Evolutionary conservation across 2,888 invertebrate species (phyloP), one percentile per base, ranked within the genome.

Genomic region (Disparrhopalites patrizii): DNA sequence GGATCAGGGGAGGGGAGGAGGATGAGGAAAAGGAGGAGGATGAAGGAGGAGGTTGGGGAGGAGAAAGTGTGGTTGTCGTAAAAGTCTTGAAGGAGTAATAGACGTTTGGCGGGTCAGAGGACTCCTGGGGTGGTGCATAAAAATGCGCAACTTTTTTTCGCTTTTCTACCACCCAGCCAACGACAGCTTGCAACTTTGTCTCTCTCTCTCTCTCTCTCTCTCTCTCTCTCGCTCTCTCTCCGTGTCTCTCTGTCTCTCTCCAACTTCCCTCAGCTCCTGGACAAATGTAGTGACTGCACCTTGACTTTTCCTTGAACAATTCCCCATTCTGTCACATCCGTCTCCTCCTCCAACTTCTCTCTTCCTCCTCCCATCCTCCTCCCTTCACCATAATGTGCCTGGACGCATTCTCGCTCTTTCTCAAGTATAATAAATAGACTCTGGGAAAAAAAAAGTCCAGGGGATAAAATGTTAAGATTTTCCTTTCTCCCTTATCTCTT

Each of bases 101-200:
- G 67, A 67, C 63, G 67, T 58, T 67, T 67, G 47, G 63, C 62
- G 60, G 67, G 67, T 67, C 67, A 67, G 63, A 58, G 47, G 63
- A 67, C 63, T 67, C 47, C 31, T 51, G 63, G 63, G 63, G 60
- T 51, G 58, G 60, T 58, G 63, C 63, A 63, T 67, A 67, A 67
- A 67, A 33, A 54, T 62, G n/a, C 58, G 15, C 33, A 47, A n/a
- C 8, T 47, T 47, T 20, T 47, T n/a, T n/a, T n/a, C n/a, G n/a
- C n/a, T 15, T 7, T 7, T 20, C 23, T 25, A 5, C 23, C 50
- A 13, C 27, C 27, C 50, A 25, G 23, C 50, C 27, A 8, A 30
- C 13, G n/a, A 52, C 52, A 52, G 30, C 8, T 13, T 43, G 43
- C 20, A 13, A n/a, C n/a, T 20, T 43, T 1, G 10, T 8, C 30